Conservation (phyloP, 2,888 invertebrate species). For the Tortrix viridana region DNA sequence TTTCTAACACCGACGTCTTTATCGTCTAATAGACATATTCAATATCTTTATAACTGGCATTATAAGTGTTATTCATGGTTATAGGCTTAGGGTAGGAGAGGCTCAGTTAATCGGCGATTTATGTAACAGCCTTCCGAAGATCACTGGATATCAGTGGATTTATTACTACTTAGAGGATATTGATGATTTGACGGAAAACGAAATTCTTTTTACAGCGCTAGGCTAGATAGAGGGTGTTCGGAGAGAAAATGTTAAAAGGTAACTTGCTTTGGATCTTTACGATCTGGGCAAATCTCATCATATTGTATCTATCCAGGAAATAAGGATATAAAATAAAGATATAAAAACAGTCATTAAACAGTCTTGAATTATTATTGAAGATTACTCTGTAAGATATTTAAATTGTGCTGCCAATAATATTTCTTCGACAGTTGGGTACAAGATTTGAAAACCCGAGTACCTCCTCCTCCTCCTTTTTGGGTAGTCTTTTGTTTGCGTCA, state of each 20-base stretch:
- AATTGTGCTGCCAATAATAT: too few relatives aligned
- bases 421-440: too few relatives aligned
- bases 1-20: neutral
- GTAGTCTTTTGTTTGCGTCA: too few relatives aligned
- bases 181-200: conserved; percentile 27
- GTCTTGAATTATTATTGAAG: too few relatives aligned
- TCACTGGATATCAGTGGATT: conserved; percentile 34
- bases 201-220: conserved; percentile 9
- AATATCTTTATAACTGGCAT: conserved; percentile 24
- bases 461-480: too few relatives aligned
- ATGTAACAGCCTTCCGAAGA: conserved; percentile 26
- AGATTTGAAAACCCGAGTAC: too few relatives aligned
- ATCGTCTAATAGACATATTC: conserved; percentile 20
- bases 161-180: conserved; percentile 31
- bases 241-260: neutral
- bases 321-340: too few relatives aligned
- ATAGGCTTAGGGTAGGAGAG: conserved; percentile 21
- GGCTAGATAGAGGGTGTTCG: neutral
- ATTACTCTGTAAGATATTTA: too few relatives aligned
- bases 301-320: too few relatives aligned
- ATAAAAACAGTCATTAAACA: too few relatives aligned
- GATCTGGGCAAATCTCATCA: too few relatives aligned
- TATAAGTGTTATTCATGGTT: conserved; percentile 28
- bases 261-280: too few relatives aligned
- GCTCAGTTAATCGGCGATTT: conserved; percentile 34